A percentile compares a stretch with the other conserved stretches of the same genome.
phyloP scores from a whole-genome alignment of 92 coral and sea anemone species.

The Phymanthus crucifer region DNA sequence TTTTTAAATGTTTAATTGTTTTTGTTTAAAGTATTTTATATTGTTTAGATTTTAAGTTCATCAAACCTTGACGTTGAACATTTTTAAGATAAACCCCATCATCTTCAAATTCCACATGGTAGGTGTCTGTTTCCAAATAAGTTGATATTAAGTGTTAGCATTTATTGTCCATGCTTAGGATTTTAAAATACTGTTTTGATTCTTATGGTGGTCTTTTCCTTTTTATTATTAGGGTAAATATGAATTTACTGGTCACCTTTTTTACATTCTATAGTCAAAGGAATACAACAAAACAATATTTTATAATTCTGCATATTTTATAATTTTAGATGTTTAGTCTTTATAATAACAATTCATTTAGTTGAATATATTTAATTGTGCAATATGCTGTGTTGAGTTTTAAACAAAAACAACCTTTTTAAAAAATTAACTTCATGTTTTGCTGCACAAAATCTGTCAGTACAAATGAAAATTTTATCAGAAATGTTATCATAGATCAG shows the following conservation, averaged over 20 bases:
- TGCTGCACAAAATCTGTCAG: too few species aligned
- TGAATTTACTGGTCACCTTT: not conserved
- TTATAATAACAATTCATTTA: not conserved
- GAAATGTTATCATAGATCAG: not conserved
- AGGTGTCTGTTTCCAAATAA: constrained; percentile 56
- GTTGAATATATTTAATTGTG: not conserved
- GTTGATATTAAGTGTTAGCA: not conserved
- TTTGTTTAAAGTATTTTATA: constrained; percentile 12
- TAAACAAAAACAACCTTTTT: too few species aligned
- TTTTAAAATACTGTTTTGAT: not conserved
- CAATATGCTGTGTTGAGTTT: too few species aligned
- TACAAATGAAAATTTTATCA: not conserved
- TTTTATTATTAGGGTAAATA: not conserved
- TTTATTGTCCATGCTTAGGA: not conserved
- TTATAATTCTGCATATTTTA: not conserved
- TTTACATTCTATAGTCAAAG: not conserved
- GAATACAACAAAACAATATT: constrained; percentile 1
- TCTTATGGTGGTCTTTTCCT: not conserved
- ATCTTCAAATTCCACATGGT: constrained; percentile 88
- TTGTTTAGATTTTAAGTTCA: constrained; percentile 33
- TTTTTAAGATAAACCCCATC: constrained; percentile 89
- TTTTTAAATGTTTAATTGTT: not conserved
- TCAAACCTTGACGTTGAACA: constrained; percentile 96
- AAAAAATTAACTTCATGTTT: too few species aligned
- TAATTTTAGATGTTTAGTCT: too few species aligned